Conservation (phyloP, 2,797 vertebrate species). For the Acrossocheilus wenchowensis region DNA sequence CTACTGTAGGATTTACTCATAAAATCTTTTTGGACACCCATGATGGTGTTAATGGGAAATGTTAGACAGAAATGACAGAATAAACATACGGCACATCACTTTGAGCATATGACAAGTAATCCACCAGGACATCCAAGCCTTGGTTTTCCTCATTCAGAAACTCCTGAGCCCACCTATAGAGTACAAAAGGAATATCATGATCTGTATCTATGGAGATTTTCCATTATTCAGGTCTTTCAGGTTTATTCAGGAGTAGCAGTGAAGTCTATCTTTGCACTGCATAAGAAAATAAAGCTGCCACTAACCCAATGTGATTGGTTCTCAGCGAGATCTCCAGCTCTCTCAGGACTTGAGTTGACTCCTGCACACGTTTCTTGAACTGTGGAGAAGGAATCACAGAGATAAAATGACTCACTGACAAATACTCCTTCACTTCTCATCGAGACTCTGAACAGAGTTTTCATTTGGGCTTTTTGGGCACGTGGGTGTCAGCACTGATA, state of each 20-base stretch:
- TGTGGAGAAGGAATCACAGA: slow-evolving; percentile 61
- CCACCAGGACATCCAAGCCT: slow-evolving; percentile 91
- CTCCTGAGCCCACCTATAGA: slow-evolving; percentile 93
- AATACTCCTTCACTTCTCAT: neutral
- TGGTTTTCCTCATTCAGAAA: slow-evolving; percentile 94
- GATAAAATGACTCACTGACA: neutral
- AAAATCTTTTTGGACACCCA: neutral
- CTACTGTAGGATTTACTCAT: neutral
- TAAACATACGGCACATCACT: slow-evolving; percentile 84
- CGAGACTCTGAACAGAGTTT: neutral
- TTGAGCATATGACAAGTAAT: slow-evolving; percentile 93
- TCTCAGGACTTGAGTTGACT: slow-evolving; percentile 93
- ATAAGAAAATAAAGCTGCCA: neutral
- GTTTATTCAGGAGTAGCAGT: neutral
- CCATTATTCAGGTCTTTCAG: neutral
- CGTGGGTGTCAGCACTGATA: neutral
- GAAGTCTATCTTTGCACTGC: neutral
- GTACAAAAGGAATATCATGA: slow-evolving; percentile 7
- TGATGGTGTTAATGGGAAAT: neutral
- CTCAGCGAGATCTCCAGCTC: slow-evolving; percentile 96
- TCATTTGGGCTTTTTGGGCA: neutral
- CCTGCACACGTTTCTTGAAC: slow-evolving; percentile 91
- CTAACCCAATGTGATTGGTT: slow-evolving; percentile 97
- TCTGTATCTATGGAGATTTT: neutral
- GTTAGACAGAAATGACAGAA: neutral